These are phyloP conservation scores for Corvus moneduloides DNA, from an alignment of 2,113 vertebrate genomes.

Conservation along the genomic window DNA sequence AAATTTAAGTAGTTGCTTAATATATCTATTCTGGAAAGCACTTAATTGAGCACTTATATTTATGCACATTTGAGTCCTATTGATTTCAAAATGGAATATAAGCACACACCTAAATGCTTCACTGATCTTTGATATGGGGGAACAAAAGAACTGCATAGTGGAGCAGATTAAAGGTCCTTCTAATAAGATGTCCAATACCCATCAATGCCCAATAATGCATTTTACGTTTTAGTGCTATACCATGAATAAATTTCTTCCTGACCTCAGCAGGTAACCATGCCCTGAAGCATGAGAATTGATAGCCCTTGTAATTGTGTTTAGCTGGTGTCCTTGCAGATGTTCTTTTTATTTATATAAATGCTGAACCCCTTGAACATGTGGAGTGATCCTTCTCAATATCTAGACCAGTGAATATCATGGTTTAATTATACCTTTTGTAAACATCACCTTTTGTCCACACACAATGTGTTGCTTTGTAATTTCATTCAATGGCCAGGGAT, in stretches of 20 bases:
- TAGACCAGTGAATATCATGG: neutral
- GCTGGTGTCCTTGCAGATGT: constrained; percentile 46
- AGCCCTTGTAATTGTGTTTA: constrained; percentile 51
- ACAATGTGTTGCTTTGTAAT: constrained; percentile 11
- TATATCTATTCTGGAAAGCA: neutral
- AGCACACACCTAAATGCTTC: neutral
- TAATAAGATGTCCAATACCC: constrained; percentile 15
- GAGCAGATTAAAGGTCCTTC: constrained; percentile 18
- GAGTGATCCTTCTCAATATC: neutral
- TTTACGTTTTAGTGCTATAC: constrained; percentile 21
- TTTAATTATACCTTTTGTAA: constrained; percentile 39
- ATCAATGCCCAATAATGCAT: constrained; percentile 25
- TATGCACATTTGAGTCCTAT: constrained; percentile 1
- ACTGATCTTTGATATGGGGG: neutral
- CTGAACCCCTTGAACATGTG: constrained; percentile 20
- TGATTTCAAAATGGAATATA: constrained; percentile 42
- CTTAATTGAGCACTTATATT: neutral
- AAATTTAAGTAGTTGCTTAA: constrained; percentile 2
- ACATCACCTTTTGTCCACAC: neutral
- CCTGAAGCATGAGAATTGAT: constrained; percentile 29
- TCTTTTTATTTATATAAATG: constrained; percentile 56
- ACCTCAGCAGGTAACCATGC: constrained; percentile 44
- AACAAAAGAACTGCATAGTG: constrained; percentile 2
- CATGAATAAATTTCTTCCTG: constrained; percentile 40
- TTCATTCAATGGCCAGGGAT: neutral